A percentile compares a stretch with the other conserved stretches of the same genome.
Evolutionary conservation across 1,140 invertebrate species (phyloP).

Genomic region (Ephestia elutella): DNA sequence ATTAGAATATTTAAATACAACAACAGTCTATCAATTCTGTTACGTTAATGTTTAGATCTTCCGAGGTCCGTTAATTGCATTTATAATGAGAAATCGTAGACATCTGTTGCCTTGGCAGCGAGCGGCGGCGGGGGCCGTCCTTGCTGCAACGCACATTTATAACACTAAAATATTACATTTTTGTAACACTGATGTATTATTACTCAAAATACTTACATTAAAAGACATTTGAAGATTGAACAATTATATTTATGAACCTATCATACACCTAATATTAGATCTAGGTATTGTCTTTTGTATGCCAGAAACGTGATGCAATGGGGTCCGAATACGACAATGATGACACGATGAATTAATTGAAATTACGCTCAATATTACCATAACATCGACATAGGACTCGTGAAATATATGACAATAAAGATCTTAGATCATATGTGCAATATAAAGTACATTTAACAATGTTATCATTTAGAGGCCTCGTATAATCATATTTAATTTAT

Average conservation of each 20-base stretch:
- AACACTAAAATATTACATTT: conserved; percentile 35
- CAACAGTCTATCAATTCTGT: conserved; percentile 27
- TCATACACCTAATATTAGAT: conserved; percentile 69
- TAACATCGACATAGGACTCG: conserved; percentile 46
- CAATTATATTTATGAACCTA: conserved; percentile 69
- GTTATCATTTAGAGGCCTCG: conserved; percentile 37
- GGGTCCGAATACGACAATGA: conserved; percentile 41
- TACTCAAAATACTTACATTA: conserved; percentile 67
- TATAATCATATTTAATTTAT: conserved; percentile 32
- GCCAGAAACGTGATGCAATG: conserved; percentile 63
- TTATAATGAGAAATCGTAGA: conserved; percentile 15
- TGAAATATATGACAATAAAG: conserved; percentile 33
- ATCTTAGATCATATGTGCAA: conserved; percentile 33
- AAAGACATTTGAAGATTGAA: conserved; percentile 72
- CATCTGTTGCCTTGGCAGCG: background rate
- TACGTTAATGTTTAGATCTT: conserved; percentile 4
- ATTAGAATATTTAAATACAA: conserved; percentile 27
- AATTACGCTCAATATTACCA: conserved; percentile 43
- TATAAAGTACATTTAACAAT: conserved; percentile 31
- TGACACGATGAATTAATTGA: conserved; percentile 26
- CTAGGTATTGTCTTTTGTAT: conserved; percentile 75
- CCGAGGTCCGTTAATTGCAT: conserved; percentile 19
- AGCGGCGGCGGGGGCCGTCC: background rate
- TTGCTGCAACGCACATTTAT: conserved; percentile 26
- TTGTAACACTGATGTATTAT: conserved; percentile 54